Base-by-base conservation (phyloP, 2,113 vertebrate genomes). In the Oryzias curvinotus region DNA sequence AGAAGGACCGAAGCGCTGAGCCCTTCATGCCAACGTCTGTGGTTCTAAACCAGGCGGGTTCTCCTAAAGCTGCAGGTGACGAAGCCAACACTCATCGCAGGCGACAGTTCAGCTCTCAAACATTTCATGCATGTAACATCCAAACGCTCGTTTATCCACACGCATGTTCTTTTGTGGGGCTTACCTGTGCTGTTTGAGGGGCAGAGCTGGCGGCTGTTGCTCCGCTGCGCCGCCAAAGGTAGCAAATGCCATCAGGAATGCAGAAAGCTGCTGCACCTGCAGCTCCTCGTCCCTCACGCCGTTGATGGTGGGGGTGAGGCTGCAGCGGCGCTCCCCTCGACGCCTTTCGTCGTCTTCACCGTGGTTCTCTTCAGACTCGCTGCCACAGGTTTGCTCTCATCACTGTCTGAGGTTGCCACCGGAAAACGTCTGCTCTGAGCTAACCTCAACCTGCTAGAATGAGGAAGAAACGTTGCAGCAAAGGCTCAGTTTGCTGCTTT, bases 161-260 rank as follows among this genome's bases (percentile, higher is more conserved):
- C 10, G 36, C 8, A 10, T 36, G 36, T 36, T 8, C 30, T 36
- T 49, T 36, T 12, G 30, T 2, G 16, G 4, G 6, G 13, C 78
- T 80, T 84, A 92, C 91, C 89, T 87, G 76, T 68, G 89, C 64
- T 87, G 85, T 85, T 91, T 92, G 65, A 79, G 66, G 21, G 91
- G 91, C 67, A 92, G 72, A 4, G 63, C 82, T 5, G 91, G 91
- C 5, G 90, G 86, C 6, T 26, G 47, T 4, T 46, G 57, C 23
- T 77, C 59, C 1, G 1, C 57, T 52, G 52, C 55, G 56, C 36
- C 57, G 21, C 25, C 21, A 23, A 23, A 41, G 42, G 57, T 14
- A 64, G 30, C 63, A 21, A 73, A 81, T 47, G 77, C 84, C 87
- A 87, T 89, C 50, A 26, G 62, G 51, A 30, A n/a, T 17, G n/a